phyloP scores from a whole-genome alignment of 2,113 vertebrate species.

The Nothobranchius furzeri region DNA sequence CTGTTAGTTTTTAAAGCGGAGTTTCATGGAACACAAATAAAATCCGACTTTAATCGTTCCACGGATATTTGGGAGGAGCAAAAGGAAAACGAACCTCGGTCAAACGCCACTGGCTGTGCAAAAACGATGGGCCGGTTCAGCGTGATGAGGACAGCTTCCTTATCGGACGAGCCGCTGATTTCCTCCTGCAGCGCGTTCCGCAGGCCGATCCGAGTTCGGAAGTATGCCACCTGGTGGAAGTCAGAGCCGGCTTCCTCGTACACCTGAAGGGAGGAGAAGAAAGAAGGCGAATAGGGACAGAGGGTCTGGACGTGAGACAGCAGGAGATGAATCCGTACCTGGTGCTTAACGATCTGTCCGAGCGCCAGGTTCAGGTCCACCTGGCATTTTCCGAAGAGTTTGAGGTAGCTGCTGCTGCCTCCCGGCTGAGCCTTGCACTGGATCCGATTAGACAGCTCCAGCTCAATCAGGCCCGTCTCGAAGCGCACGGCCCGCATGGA shows the following conservation, averaged over 20 bases:
- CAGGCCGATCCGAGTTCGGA: conserved; percentile 95
- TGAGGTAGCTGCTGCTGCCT: conserved; percentile 95
- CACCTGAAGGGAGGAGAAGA: conserved; percentile 76
- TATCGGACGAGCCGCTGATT: conserved; percentile 93
- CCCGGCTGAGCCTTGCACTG: conserved; percentile 95
- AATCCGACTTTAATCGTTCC: no score
- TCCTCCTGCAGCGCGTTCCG: conserved; percentile 96
- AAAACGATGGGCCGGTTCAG: conserved; percentile 96
- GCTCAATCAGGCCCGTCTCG: conserved; percentile 95
- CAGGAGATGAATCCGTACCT: conserved; percentile 75
- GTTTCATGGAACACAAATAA: no score
- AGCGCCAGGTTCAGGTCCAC: conserved; percentile 96
- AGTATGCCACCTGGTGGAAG: conserved; percentile 98
- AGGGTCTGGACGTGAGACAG: not conserved
- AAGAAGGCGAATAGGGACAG: not conserved
- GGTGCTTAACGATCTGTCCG: conserved; percentile 98
- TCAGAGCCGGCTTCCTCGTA: conserved; percentile 99
- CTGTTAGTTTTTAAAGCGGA: no score
- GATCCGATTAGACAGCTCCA: conserved; percentile 96
- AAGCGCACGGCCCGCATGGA: conserved; percentile 97
- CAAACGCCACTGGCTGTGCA: conserved; percentile 97
- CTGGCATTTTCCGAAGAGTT: conserved; percentile 98
- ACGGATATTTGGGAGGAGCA: not conserved
- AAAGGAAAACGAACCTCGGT: conserved; percentile 84
- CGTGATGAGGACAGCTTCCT: conserved; percentile 97